These are phyloP conservation scores for Dendrolimus pini DNA, from an alignment of 2,888 invertebrate species.

Conservation along the genomic window DNA sequence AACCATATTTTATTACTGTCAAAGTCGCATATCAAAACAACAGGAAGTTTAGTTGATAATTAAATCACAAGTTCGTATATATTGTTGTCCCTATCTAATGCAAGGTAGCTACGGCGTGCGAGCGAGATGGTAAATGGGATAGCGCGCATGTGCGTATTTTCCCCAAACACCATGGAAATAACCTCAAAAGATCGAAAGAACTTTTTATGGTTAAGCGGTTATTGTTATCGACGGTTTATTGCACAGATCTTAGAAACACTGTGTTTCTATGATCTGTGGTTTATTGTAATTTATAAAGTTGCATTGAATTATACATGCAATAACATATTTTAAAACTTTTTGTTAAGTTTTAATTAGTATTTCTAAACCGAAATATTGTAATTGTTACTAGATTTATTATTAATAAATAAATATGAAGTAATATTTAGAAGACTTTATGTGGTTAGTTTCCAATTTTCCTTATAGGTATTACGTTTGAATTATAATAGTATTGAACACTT, in stretches of 20 bases:
- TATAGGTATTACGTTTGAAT: not conserved
- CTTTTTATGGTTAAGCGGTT: constrained; percentile 42
- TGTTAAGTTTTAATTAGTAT: not conserved
- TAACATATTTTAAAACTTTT: not conserved
- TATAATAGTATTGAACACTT: too few species aligned
- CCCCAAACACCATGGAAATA: constrained; percentile 25
- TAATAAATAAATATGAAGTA: too few species aligned
- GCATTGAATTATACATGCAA: not conserved
- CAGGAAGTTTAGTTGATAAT: constrained; percentile 31
- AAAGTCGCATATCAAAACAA: constrained; percentile 24
- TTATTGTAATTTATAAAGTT: not conserved
- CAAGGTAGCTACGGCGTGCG: constrained; percentile 17
- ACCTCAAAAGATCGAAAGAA: constrained; percentile 42
- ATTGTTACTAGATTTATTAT: too few species aligned
- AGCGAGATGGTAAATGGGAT: constrained; percentile 26
- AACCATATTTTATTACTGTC: constrained; percentile 17
- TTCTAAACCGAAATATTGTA: too few species aligned
- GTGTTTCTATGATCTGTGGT: too few species aligned
- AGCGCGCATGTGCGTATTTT: constrained; percentile 50
- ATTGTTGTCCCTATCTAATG: constrained; percentile 39
- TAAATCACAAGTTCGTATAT: constrained; percentile 32
- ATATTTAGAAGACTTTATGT: too few species aligned
- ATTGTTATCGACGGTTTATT: constrained; percentile 42
- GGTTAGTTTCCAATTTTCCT: not conserved
- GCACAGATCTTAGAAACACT: too few species aligned